Percentiles rank a stretch among this genome's conserved stretches.
Evolutionary conservation across 2,888 invertebrate genomes (phyloP).

Genomic region (Alentia gelatinosa): DNA sequence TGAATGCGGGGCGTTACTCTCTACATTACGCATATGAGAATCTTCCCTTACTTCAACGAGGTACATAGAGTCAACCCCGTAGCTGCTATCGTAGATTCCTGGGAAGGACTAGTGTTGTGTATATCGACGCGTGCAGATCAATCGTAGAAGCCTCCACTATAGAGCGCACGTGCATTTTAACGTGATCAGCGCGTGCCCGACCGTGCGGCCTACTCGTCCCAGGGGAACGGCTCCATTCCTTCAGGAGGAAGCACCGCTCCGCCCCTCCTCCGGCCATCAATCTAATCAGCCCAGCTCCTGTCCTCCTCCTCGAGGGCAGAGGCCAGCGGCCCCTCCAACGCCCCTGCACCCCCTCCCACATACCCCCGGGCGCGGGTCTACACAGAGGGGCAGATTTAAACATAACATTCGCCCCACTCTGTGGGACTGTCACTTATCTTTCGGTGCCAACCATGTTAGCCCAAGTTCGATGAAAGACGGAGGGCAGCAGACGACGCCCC

Average conservation of each 20-base stretch:
- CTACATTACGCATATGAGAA: too few species aligned
- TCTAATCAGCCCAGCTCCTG: neutral
- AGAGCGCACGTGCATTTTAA: neutral
- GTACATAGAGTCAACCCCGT: too few species aligned
- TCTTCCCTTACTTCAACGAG: too few species aligned
- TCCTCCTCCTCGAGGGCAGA: neutral
- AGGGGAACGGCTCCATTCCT: neutral
- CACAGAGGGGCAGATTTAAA: neutral
- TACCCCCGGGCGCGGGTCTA: neutral
- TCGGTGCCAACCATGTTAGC: neutral
- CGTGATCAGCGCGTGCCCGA: neutral
- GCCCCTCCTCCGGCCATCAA: neutral
- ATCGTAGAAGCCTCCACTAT: too few species aligned
- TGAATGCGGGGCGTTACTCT: too few species aligned
- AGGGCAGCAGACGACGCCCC: neutral
- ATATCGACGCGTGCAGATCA: too few species aligned
- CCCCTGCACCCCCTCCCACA: neutral
- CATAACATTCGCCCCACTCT: neutral
- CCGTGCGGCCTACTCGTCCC: too few species aligned
- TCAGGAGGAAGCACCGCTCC: neutral
- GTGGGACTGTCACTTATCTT: conserved; percentile 7
- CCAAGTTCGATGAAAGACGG: neutral
- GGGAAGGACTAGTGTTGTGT: too few species aligned
- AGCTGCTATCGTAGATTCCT: too few species aligned
- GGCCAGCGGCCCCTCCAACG: too few species aligned